Evolutionary conservation across 2,113 vertebrate genomes (phyloP).

Genomic region (Pangasianodon gigas): DNA sequence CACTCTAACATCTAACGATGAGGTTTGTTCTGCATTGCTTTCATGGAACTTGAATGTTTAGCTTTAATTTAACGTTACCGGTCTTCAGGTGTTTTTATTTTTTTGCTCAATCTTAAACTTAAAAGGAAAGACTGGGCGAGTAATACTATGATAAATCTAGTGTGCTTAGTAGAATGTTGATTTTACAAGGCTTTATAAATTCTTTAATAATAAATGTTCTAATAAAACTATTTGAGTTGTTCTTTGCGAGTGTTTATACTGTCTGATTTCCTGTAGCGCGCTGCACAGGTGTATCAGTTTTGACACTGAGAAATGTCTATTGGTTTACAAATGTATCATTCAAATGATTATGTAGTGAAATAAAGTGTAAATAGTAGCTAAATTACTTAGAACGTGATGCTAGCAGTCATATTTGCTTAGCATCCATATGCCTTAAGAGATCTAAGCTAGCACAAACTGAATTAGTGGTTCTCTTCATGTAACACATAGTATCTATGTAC

Average conservation of each 20-base stretch:
- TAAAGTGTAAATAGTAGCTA: not conserved
- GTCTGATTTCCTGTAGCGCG: not conserved
- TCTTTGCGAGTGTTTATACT: no score
- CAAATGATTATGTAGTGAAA: not conserved
- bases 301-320: not conserved
- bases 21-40: no score
- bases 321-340: not conserved
- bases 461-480: not conserved
- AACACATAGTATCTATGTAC: not conserved
- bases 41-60: no score
- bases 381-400: not conserved
- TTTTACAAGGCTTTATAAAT: not conserved
- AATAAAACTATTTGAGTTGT: not conserved
- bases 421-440: not conserved
- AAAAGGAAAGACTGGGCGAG: not conserved
- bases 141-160: not conserved
- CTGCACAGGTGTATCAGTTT: not conserved
- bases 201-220: not conserved
- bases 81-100: no score
- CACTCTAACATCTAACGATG: no score
- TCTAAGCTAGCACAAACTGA: not conserved
- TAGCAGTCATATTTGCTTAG: not conserved
- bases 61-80: no score
- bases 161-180: not conserved
- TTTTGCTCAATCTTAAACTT: not conserved